These are phyloP conservation scores for Rhopalosiphum maidis DNA, from an alignment of 1,140 invertebrate species.

Conservation along the genomic window DNA sequence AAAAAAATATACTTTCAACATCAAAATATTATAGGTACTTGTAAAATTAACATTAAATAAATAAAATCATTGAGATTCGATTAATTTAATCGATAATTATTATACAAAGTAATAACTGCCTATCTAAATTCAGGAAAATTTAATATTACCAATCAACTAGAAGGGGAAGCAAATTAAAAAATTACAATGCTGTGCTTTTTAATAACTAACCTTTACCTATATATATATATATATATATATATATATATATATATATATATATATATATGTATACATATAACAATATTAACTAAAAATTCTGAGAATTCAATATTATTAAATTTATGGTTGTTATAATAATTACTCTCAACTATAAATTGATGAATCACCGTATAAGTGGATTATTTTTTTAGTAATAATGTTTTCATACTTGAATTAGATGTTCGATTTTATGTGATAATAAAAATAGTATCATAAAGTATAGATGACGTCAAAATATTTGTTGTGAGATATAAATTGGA, in stretches of 20 bases:
- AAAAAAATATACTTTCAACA: not conserved
- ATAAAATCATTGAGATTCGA: not conserved
- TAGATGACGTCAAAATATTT: not conserved
- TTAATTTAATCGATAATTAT: not conserved
- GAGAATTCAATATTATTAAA: not conserved
- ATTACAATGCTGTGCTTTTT: not conserved
- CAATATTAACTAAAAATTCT: not conserved
- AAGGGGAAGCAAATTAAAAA: not conserved
- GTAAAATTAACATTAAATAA: not conserved
- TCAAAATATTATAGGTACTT: not conserved
- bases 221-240: not conserved
- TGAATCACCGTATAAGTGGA: not conserved
- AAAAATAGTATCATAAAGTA: not conserved
- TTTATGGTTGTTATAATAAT: not conserved
- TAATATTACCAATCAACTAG: not conserved
- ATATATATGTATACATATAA: too few relatives aligned
- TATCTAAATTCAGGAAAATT: not conserved
- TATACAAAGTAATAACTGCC: not conserved
- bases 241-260: too few relatives aligned
- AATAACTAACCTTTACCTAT: not conserved
- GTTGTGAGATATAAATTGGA: not conserved
- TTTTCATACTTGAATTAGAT: not conserved
- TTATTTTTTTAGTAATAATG: not conserved
- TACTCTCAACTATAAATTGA: not conserved
- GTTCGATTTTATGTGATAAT: not conserved